These are phyloP conservation scores for Dasypolia templi DNA, from an alignment of 2,888 invertebrate species.

Conservation along the genomic window DNA sequence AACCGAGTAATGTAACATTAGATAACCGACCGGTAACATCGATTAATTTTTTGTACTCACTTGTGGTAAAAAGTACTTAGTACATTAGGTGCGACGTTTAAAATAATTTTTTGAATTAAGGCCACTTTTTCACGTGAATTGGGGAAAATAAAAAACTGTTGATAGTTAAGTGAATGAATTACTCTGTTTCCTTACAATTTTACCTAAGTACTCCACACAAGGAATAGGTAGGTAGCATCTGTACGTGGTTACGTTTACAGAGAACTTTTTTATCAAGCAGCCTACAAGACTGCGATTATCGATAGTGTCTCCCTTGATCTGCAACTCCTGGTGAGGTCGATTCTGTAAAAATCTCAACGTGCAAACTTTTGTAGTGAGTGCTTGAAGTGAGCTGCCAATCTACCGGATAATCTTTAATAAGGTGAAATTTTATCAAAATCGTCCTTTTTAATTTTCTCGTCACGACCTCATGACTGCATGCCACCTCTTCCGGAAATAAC, in stretches of 20 bases:
- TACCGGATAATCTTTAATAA: no score
- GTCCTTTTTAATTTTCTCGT: no score
- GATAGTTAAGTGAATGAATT: neutral
- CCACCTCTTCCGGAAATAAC: slow-evolving; percentile 2
- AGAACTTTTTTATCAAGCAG: neutral
- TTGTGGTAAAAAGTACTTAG: slow-evolving; percentile 27
- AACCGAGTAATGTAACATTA: slow-evolving; percentile 54
- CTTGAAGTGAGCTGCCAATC: neutral
- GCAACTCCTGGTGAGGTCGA: neutral
- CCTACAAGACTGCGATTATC: neutral
- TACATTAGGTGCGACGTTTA: slow-evolving; percentile 22
- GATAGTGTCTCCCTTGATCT: neutral
- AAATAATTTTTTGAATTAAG: slow-evolving; percentile 27
- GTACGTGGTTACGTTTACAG: no score
- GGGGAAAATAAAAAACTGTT: neutral
- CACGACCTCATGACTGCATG: neutral
- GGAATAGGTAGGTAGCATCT: no score
- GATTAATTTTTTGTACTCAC: slow-evolving; percentile 43
- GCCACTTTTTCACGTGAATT: neutral
- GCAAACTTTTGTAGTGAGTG: neutral
- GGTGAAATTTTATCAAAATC: no score
- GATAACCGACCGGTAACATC: slow-evolving; percentile 58
- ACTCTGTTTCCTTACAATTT: no score
- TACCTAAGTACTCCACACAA: no score
- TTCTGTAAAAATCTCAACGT: no score